Evolutionary conservation across 1,140 invertebrate genomes (phyloP).

Genomic region (Pteromalus puparum): DNA sequence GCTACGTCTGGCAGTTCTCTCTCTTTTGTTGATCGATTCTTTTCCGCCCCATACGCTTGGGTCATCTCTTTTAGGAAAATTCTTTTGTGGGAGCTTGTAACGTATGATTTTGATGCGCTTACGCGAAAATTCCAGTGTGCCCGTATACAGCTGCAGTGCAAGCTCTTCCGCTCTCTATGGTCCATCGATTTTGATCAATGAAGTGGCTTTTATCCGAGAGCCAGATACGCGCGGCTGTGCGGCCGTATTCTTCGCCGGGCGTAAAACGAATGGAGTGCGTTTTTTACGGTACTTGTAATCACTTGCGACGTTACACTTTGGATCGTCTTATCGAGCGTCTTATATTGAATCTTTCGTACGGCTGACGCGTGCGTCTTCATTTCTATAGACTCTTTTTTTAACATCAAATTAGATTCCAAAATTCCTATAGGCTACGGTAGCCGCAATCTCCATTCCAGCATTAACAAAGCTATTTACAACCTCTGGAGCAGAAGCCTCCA

Average conservation of each 20-base stretch:
- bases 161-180: constrained; percentile 2
- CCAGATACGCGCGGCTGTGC: neutral
- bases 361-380: too few species aligned
- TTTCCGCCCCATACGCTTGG: neutral
- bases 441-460: neutral
- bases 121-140: constrained; percentile 31
- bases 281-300: constrained; percentile 4
- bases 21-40: constrained; percentile 6
- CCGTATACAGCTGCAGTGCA: neutral
- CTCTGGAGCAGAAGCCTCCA: neutral
- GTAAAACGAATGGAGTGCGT: constrained; percentile 1
- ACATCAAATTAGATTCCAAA: too few species aligned
- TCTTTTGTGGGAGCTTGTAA: constrained; percentile 14
- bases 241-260: neutral
- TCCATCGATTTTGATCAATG: constrained; percentile 50
- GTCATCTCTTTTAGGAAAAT: constrained; percentile 7
- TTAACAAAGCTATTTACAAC: neutral
- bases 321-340: neutral
- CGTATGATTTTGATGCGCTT: constrained; percentile 6
- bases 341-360: neutral
- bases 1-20: neutral
- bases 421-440: too few species aligned
- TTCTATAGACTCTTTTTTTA: too few species aligned
- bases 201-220: neutral
- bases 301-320: neutral